Conservation (phyloP, 2,888 invertebrate genomes). For the Drosophila incognita region DNA sequence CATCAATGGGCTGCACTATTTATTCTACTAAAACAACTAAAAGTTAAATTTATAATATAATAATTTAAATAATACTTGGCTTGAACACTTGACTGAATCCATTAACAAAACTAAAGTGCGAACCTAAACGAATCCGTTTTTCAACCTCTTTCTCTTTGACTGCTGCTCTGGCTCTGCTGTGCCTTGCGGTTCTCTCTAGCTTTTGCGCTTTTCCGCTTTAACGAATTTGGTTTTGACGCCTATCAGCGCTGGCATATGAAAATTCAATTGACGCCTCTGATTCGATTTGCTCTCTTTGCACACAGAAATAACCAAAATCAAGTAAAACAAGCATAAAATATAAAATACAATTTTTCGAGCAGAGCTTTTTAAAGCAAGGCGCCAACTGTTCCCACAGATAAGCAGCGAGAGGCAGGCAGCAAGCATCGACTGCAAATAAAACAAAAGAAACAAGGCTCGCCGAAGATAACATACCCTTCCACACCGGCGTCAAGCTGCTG, state of each 20-base stretch:
- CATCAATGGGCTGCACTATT: neutral
- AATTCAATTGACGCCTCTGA: constrained; percentile 66
- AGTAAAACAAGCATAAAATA: constrained; percentile 14
- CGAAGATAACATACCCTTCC: neutral
- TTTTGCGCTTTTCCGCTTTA: constrained; percentile 22
- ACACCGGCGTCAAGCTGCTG: neutral
- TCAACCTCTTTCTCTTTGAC: neutral
- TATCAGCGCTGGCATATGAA: constrained; percentile 60
- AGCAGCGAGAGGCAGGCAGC: constrained; percentile 40
- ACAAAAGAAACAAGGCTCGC: neutral
- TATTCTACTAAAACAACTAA: neutral
- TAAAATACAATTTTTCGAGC: constrained; percentile 58
- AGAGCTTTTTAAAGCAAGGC: constrained; percentile 54
- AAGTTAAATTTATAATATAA: too few relatives aligned
- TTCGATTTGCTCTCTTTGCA: constrained; percentile 48
- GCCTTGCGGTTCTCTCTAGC: constrained; percentile 10
- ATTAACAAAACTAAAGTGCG: constrained; percentile 14
- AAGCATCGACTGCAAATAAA: constrained; percentile 37
- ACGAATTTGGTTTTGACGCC: constrained; percentile 26
- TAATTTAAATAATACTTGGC: neutral
- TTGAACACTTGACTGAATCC: constrained; percentile 18
- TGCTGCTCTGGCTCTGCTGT: neutral
- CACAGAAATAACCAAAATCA: constrained; percentile 10
- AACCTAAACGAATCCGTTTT: constrained; percentile 16
- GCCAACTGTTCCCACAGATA: constrained; percentile 71